Evolutionary conservation across 2,113 vertebrate species (phyloP).

Genomic region (rabbit (Oryctolagus cuniculus)): DNA sequence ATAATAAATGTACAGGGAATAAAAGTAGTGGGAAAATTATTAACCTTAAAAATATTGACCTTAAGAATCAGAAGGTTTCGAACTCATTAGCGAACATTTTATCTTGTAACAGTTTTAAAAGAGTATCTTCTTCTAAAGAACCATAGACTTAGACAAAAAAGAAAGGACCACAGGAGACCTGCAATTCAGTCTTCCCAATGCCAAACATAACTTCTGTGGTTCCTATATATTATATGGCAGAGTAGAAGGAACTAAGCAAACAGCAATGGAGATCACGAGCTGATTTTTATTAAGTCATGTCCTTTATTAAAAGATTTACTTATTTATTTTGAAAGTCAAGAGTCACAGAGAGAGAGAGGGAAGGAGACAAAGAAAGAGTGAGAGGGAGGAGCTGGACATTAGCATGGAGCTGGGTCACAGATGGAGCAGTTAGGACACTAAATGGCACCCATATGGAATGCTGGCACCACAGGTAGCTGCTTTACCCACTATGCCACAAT

Average conservation of each 20-base stretch:
- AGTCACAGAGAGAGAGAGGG: too few species aligned
- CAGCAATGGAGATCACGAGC: not conserved
- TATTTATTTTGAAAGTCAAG: too few species aligned
- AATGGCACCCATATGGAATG: too few species aligned
- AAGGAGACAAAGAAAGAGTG: too few species aligned
- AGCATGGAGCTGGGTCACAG: too few species aligned
- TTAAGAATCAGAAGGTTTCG: not conserved
- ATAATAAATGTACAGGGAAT: not conserved
- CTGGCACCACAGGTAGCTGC: too few species aligned
- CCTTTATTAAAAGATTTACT: not conserved
- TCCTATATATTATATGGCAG: not conserved
- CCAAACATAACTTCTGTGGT: not conserved
- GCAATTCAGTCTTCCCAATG: not conserved
- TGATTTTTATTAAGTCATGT: not conserved
- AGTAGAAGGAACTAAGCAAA: not conserved
- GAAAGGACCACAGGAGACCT: not conserved
- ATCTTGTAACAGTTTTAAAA: conserved; percentile 1
- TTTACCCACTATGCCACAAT: too few species aligned
- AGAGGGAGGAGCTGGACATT: too few species aligned
- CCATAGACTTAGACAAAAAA: not conserved
- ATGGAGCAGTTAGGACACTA: too few species aligned
- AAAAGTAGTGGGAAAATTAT: not conserved
- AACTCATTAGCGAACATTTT: conserved; percentile 26
- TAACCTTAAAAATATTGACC: not conserved
- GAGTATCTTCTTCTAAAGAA: not conserved